These are phyloP conservation scores for Hartigia nigra DNA, from an alignment of 2,888 invertebrate genomes.

Conservation along the genomic window DNA sequence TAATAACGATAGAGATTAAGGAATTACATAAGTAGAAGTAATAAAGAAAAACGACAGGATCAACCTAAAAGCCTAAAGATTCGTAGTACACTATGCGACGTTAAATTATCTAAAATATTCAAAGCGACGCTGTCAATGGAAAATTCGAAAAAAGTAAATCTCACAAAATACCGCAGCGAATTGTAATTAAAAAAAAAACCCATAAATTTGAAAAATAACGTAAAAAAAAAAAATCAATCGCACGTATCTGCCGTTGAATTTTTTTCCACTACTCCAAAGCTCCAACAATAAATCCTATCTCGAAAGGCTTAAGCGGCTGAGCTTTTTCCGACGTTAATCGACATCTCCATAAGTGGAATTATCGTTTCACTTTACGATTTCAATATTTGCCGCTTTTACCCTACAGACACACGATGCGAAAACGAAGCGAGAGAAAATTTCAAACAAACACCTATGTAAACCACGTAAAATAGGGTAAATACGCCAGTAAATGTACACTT, in stretches of 20 bases:
- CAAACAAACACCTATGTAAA: too few relatives aligned
- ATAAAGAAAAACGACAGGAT: too few relatives aligned
- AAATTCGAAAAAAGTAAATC: not conserved
- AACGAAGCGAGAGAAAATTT: too few relatives aligned
- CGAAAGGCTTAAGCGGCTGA: not conserved
- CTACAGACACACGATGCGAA: too few relatives aligned
- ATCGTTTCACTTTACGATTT: not conserved
- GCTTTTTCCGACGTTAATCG: not conserved
- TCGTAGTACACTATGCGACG: too few relatives aligned
- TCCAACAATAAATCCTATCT: not conserved
- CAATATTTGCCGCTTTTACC: not conserved
- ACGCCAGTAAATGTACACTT: too few relatives aligned
- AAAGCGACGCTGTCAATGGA: too few relatives aligned
- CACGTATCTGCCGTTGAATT: not conserved
- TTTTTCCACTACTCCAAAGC: not conserved
- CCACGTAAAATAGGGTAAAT: too few relatives aligned
- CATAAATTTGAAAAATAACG: too few relatives aligned
- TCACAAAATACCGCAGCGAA: not conserved
- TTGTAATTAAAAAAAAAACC: not conserved
- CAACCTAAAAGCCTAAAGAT: too few relatives aligned
- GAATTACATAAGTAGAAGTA: too few relatives aligned
- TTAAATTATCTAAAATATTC: too few relatives aligned
- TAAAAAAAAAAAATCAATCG: not conserved
- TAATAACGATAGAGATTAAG: not conserved
- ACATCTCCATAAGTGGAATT: not conserved